Evolutionary conservation across 2,797 vertebrate genomes (phyloP).

Genomic region (Neopelma chrysocephalum): DNA sequence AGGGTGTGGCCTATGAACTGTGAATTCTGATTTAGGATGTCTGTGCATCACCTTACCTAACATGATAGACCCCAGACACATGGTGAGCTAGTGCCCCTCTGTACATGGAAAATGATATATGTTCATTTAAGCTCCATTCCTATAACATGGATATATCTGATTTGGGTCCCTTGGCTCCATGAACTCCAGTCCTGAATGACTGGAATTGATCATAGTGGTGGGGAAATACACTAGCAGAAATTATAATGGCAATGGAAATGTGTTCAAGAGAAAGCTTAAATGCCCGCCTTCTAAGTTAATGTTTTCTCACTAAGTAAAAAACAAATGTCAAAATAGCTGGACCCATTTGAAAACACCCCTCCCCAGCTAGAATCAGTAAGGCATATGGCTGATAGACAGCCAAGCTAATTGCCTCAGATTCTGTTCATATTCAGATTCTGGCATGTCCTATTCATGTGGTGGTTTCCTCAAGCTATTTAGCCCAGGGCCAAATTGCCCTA

Average conservation of each 20-base stretch:
- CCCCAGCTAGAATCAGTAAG: not conserved
- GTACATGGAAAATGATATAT: not conserved
- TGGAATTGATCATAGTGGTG: not conserved
- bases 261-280: conserved; percentile 2
- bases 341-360: not conserved
- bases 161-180: not conserved
- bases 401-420: not conserved
- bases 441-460: not conserved
- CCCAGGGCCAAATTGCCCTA: not conserved
- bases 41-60: not conserved
- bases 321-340: conserved; percentile 1
- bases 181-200: not conserved
- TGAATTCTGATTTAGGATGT: not conserved
- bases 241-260: not conserved
- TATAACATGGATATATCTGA: not conserved
- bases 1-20: not conserved
- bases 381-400: not conserved
- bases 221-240: not conserved
- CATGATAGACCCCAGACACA: not conserved
- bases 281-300: not conserved
- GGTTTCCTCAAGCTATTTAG: not conserved
- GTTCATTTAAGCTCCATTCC: not conserved
- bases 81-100: not conserved
- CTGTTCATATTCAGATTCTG: not conserved
- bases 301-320: conserved; percentile 24